A percentile compares a stretch with the other conserved stretches of the same genome.
These are phyloP conservation scores for Chloebia gouldiae DNA, from an alignment of 2,113 vertebrate species.

Conservation along the genomic window DNA sequence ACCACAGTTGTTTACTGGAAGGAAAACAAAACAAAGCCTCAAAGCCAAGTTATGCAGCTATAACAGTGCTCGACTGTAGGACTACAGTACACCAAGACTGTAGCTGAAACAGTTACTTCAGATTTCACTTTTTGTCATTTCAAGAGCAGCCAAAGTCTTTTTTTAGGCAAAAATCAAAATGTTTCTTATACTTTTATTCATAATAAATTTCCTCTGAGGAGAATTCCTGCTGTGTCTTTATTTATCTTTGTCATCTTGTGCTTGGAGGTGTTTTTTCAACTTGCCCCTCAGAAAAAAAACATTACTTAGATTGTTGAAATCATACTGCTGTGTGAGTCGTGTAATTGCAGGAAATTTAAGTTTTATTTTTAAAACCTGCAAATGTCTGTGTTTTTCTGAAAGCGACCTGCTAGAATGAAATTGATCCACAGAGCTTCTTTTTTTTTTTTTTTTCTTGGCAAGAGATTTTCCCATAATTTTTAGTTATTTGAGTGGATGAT, in stretches of 20 bases:
- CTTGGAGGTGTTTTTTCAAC: not conserved
- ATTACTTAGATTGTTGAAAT: not conserved
- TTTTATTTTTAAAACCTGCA: not conserved
- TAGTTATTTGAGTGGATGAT: not conserved
- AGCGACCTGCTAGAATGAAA: not conserved
- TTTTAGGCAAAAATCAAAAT: conserved; percentile 1
- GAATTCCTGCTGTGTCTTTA: not conserved
- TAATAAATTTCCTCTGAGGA: not conserved
- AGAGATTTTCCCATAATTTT: not conserved
- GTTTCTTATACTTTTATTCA: not conserved
- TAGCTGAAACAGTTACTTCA: not conserved
- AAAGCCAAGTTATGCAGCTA: not conserved
- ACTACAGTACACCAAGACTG: not conserved
- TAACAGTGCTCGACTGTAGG: not conserved
- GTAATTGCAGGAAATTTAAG: not conserved
- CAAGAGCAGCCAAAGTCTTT: not conserved
- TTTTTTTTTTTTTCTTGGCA: not conserved
- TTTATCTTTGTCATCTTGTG: not conserved
- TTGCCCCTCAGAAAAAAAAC: not conserved
- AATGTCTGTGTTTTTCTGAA: not conserved
- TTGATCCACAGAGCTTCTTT: not conserved
- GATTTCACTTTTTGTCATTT: not conserved
- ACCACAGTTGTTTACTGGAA: not conserved
- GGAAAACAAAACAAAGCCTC: not conserved
- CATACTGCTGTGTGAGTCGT: not conserved